Percentiles rank a stretch among this genome's conserved stretches.
phyloP scores from a whole-genome alignment of 2,888 invertebrate genomes.

The Oxytorus armatus region DNA sequence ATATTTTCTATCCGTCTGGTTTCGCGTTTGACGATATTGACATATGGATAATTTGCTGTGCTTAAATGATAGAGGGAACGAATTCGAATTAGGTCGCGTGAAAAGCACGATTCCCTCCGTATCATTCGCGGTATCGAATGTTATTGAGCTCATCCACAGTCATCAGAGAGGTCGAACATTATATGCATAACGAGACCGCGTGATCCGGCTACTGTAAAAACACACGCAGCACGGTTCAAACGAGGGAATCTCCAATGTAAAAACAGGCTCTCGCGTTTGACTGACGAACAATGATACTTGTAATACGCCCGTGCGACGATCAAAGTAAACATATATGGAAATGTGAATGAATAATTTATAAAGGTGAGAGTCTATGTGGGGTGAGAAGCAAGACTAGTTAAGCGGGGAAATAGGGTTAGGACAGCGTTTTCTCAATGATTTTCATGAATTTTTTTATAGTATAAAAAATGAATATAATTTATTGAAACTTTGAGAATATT shows the following conservation, averaged over 20 bases:
- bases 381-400: conserved; percentile 12
- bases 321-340: conserved; percentile 48
- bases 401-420: too few relatives aligned
- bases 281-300: conserved; percentile 47
- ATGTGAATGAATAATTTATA: conserved; percentile 54
- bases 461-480: too few relatives aligned
- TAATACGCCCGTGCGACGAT: conserved; percentile 12
- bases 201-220: conserved; percentile 35
- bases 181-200: conserved; percentile 44
- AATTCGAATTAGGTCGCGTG: conserved; percentile 56
- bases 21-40: conserved; percentile 1
- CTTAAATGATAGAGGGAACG: conserved; percentile 4
- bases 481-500: too few relatives aligned
- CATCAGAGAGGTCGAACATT: conserved; percentile 46
- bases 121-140: conserved; percentile 42
- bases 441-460: too few relatives aligned
- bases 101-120: conserved; percentile 22
- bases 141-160: conserved; percentile 44
- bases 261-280: conserved; percentile 43
- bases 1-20: conserved; percentile 3
- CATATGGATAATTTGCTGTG: conserved; percentile 2
- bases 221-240: conserved; percentile 13
- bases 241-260: conserved; percentile 53
- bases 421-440: too few relatives aligned
- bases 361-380: neutral